These are phyloP conservation scores for Megalops cyprinoides DNA, from an alignment of 2,797 vertebrate genomes.

Conservation along the genomic window DNA sequence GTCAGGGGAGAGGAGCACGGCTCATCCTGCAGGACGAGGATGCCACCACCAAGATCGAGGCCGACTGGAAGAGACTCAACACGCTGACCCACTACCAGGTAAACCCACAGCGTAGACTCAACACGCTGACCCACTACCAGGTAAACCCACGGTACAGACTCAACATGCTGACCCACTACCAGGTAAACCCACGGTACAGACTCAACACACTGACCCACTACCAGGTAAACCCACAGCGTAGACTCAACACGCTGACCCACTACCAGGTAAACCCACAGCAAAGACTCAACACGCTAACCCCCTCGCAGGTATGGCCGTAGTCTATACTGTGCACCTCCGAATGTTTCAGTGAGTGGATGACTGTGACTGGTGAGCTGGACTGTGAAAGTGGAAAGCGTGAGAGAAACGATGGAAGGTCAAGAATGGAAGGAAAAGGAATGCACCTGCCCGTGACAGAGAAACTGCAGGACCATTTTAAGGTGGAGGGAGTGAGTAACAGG, in stretches of 20 bases:
- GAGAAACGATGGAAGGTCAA: too few species aligned
- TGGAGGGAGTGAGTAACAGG: too few species aligned
- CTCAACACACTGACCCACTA: conserved; percentile 90
- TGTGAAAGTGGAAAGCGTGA: too few species aligned
- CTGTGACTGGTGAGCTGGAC: too few species aligned
- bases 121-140: not conserved
- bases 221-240: conserved; percentile 72
- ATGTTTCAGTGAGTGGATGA: conserved; percentile 50
- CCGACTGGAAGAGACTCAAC: conserved; percentile 97
- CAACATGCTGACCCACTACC: not conserved
- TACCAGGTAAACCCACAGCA: too few species aligned
- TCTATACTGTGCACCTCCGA: conserved; percentile 85
- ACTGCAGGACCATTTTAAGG: too few species aligned
- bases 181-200: conserved; percentile 61
- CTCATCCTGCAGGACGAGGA: conserved; percentile 96
- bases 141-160: too few species aligned
- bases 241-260: not conserved
- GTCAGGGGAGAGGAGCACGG: conserved; percentile 87
- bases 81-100: conserved; percentile 87
- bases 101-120: not conserved
- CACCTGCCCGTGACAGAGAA: too few species aligned
- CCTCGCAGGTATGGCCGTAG: conserved; percentile 74
- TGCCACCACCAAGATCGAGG: conserved; percentile 94
- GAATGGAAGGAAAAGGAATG: too few species aligned
- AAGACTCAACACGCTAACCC: not conserved